Evolutionary conservation across 2,888 invertebrate genomes (phyloP), one percentile per base, ranked within the genome.

Genomic region (Agrotis puta): DNA sequence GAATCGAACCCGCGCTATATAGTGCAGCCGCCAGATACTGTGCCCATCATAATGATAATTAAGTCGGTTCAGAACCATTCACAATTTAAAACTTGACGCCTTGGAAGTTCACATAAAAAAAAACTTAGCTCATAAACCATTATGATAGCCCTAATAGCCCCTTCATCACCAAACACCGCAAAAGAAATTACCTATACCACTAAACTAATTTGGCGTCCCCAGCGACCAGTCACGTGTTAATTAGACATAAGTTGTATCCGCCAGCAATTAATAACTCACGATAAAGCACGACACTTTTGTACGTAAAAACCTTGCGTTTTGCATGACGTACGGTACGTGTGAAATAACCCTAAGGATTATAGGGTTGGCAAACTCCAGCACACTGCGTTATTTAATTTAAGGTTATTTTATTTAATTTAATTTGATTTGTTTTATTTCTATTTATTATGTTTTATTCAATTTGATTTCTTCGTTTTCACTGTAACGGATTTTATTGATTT

Each of bases 161-260:
- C 57, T 39, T 62, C 22, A 54, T 33, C 53, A n/a, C 59, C 22
- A 69, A 58, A 59, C 62, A 61, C 51, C 33, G 14, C 18, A 50
- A 47, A 51, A 43, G n/a, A 65, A 33, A 77, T 70, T 64, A n/a
- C n/a, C n/a, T n/a, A 82, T 57, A 65, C 65, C 33, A 81, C 53
- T 65, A 51, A 84, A 86, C 84, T 77, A 84, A 85, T 86, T 84
- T 69, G 24, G 14, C 45, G 14, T 81, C 80, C 86, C 76, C 14
- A 14, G 76, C n/a, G 75, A 33, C 72, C 70, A 22, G 39, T 76
- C 69, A 72, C 85, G 82, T 86, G 82, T 79, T 86, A 85, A 86
- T 86, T 77, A 69, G 65, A 79, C 83, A 77, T 81, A 78, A 84
- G 48, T 47, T 64, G 66, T 77, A 64, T 72, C 71, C 48, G 59